Evolutionary conservation across 2,888 invertebrate genomes (phyloP), one percentile per base, ranked within the genome.

Genomic region (Thecocarcelia acutangulata): DNA sequence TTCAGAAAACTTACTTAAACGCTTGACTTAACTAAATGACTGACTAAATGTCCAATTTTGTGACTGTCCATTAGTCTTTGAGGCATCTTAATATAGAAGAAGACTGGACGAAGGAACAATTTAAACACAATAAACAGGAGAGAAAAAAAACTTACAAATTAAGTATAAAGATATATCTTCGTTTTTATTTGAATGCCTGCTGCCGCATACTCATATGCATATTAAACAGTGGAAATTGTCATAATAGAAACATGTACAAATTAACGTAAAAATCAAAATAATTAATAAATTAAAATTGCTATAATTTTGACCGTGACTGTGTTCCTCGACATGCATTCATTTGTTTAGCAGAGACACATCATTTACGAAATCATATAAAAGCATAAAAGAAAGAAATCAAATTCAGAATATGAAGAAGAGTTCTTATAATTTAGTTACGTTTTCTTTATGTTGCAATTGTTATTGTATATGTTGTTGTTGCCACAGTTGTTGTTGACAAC

Each of bases 1-100:
- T 69, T 80, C 64, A 66, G 42, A 59, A 80, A 80, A 80, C 80
- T 76, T 46, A 78, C 74, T 78, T 82, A 78, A 82, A 78, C 69
- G 75, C 77, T 78, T 82, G 77, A 82, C 82, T 78, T 61, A 82
- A 82, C 81, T 78, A 82, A 82, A 77, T 77, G 81, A 77, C 77
- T 82, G 74, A 82, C 81, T 77, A 82, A 82, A 82, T 82, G 81
- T 82, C 73, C 81, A 82, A 77, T 77, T 82, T 77, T 73, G 77
- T 77, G 81, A 77, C 81, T 77, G 73, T 77, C 77, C 81, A 77
- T 82, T 82, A 74, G 81, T 82, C 77, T 82, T 64, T 54, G 58
- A 64, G 81, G 81, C 77, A 82, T 74, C 81, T 82, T 82, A 74
- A 82, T 82, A 82, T 69, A 77, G 59, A 52, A 72, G 42, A 70